Percentiles rank a stretch among this genome's conserved stretches.
Conservation (phyloP, 1,140 invertebrate genomes). For the Eueides isabella region DNA sequence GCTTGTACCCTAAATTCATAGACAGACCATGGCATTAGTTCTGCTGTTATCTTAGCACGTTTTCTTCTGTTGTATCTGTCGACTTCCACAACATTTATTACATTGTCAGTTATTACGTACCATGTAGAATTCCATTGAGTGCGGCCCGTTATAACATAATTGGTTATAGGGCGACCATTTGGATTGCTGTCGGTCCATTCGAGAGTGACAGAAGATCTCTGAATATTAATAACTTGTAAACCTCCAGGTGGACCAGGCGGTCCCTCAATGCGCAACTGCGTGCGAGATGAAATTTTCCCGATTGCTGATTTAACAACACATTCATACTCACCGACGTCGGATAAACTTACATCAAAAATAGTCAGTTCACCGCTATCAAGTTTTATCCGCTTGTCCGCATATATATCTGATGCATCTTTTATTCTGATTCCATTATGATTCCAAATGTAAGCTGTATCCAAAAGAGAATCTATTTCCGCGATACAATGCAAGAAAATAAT, state of each 20-base stretch:
- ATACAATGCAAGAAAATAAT: slow-evolving; percentile 90
- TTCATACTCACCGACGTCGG: slow-evolving; percentile 94
- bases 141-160: slow-evolving; percentile 90
- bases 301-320: slow-evolving; percentile 95
- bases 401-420: slow-evolving; percentile 83
- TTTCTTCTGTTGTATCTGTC: slow-evolving; percentile 89
- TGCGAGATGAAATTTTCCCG: slow-evolving; percentile 88
- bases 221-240: slow-evolving; percentile 88
- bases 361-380: slow-evolving; percentile 89
- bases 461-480: slow-evolving; percentile 89
- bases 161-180: slow-evolving; percentile 89
- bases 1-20: slow-evolving; percentile 96
- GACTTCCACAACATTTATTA: slow-evolving; percentile 83
- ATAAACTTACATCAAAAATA: slow-evolving; percentile 91
- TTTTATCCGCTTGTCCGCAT: slow-evolving; percentile 74
- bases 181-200: slow-evolving; percentile 95
- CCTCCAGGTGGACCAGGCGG: slow-evolving; percentile 93
- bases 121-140: slow-evolving; percentile 94
- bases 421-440: slow-evolving; percentile 93
- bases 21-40: slow-evolving; percentile 92
- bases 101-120: slow-evolving; percentile 86
- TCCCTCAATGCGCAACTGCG: slow-evolving; percentile 89
- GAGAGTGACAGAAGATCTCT: slow-evolving; percentile 89
- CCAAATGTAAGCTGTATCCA: slow-evolving; percentile 96
- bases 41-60: slow-evolving; percentile 86